Conservation (phyloP, 2,113 vertebrate species). For the Melozone crissalis region DNA sequence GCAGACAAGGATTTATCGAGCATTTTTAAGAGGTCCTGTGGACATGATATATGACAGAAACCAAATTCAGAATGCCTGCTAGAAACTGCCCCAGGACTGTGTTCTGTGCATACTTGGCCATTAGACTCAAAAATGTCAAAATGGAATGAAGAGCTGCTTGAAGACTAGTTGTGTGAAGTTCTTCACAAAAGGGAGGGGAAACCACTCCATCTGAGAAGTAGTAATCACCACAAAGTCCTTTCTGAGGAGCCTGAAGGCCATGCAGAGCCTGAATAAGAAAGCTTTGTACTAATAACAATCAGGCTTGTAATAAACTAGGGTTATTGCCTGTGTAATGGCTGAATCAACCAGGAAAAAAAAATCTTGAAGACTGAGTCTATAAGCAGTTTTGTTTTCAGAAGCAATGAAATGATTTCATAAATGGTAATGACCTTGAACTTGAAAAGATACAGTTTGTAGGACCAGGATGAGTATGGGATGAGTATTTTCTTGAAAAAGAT, state of each 20-base stretch:
- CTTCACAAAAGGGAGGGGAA: neutral
- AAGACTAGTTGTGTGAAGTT: neutral
- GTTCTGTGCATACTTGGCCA: neutral
- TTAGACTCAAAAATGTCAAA: neutral
- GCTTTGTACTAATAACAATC: neutral
- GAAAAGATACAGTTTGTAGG: neutral
- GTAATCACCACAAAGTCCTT: neutral
- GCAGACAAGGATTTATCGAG: neutral
- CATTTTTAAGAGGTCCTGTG: neutral
- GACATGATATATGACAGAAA: neutral
- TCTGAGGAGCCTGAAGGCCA: neutral
- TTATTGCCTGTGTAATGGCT: neutral
- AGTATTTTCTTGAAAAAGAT: neutral
- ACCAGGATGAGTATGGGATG: neutral
- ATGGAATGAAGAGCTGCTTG: neutral
- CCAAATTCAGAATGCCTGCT: neutral
- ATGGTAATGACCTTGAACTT: neutral
- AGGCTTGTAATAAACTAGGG: neutral
- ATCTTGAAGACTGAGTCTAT: neutral
- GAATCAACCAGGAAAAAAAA: neutral
- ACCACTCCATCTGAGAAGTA: neutral
- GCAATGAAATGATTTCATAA: neutral
- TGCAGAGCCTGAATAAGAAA: neutral
- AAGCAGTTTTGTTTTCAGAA: neutral
- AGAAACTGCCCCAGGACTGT: neutral